A percentile compares a stretch with the other conserved stretches of the same genome.
phyloP scores from a whole-genome alignment of 2,797 vertebrate genomes.

The Diglossa cyanea region DNA sequence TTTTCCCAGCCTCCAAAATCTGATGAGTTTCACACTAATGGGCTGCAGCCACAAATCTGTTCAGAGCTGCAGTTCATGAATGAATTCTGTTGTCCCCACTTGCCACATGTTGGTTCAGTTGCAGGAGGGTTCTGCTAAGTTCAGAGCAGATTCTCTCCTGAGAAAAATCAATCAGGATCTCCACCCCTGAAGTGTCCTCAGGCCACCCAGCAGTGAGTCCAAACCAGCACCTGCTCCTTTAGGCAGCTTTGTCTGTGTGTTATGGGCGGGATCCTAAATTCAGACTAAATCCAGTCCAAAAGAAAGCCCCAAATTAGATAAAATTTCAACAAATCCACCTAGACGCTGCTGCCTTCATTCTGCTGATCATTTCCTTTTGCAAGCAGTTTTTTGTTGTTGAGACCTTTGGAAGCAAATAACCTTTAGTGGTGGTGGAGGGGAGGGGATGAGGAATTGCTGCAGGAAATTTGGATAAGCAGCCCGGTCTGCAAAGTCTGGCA shows the following conservation, averaged over 20 bases:
- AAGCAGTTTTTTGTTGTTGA: not conserved
- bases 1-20: not conserved
- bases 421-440: not conserved
- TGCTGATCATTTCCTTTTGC: not conserved
- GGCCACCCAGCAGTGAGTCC: not conserved
- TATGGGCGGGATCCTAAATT: not conserved
- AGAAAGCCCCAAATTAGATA: not conserved
- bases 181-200: not conserved
- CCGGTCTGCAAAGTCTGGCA: not conserved
- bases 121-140: not conserved
- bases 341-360: not conserved
- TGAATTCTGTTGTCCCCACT: not conserved
- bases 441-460: not conserved
- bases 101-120: not conserved
- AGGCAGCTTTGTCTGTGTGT: not conserved
- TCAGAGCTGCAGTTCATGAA: not conserved
- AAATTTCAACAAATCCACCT: not conserved
- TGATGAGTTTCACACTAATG: not conserved
- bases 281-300: not conserved
- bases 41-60: accelerated
- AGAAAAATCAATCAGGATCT: not conserved
- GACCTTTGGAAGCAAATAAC: not conserved
- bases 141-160: not conserved
- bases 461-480: not conserved
- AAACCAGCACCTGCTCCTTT: not conserved